Evolutionary conservation across 2,113 vertebrate species (phyloP).

Genomic region (mouse (Mus musculus)): DNA sequence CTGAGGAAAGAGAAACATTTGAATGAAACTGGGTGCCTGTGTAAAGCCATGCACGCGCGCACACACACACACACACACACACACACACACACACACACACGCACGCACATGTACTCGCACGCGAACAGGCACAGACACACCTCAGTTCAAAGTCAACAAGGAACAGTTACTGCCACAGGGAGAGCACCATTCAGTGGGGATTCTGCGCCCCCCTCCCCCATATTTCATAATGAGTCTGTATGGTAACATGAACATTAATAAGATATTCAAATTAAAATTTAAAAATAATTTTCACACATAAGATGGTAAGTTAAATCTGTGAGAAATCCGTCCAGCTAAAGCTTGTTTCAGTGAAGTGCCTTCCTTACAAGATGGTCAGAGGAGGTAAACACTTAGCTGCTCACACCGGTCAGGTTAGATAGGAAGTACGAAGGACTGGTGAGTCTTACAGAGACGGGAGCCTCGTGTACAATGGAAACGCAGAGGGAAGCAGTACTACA

Average conservation of each 20-base stretch:
- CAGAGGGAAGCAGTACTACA: neutral
- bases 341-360: neutral
- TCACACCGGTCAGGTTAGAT: too few species aligned
- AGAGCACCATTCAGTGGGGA: neutral
- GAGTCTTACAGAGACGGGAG: too few species aligned
- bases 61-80: too few species aligned
- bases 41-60: neutral
- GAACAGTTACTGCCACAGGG: neutral
- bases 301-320: neutral
- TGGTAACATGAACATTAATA: neutral
- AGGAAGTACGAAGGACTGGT: too few species aligned
- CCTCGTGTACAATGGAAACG: too few species aligned
- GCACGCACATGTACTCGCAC: neutral
- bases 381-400: neutral
- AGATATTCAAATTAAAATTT: neutral
- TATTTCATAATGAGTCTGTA: neutral
- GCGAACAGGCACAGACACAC: too few species aligned
- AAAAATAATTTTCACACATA: neutral
- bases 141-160: neutral
- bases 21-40: neutral
- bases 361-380: neutral
- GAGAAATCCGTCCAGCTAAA: neutral
- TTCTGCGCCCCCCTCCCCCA: neutral
- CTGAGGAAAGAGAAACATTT: slow-evolving; percentile 77
- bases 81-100: too few species aligned